A percentile compares a stretch with the other conserved stretches of the same genome.
phyloP scores from a whole-genome alignment of 1,140 invertebrate genomes.

The Apis dorsata region DNA sequence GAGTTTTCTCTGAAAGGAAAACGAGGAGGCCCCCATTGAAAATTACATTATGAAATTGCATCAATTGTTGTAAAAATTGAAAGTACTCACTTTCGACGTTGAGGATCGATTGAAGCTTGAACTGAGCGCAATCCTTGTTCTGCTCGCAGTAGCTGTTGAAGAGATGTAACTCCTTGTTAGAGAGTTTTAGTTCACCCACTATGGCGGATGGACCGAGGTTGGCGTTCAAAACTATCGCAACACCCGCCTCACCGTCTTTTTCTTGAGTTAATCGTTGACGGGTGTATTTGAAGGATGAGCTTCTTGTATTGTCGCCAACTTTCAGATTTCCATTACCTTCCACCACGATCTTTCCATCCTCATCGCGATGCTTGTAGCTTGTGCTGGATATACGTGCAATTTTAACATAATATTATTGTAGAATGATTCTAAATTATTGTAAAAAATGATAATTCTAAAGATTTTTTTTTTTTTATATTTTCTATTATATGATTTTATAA shows the following conservation, averaged over 20 bases:
- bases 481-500: too few relatives aligned
- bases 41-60: background rate
- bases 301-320: slow-evolving; percentile 83
- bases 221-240: slow-evolving; percentile 79
- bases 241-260: slow-evolving; percentile 83
- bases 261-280: slow-evolving; percentile 82
- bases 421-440: too few relatives aligned
- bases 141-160: slow-evolving; percentile 87
- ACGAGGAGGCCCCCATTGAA: background rate
- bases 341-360: slow-evolving; percentile 85
- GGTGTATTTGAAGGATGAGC: slow-evolving; percentile 86
- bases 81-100: slow-evolving; percentile 78
- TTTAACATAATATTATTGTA: background rate
- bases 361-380: slow-evolving; percentile 85
- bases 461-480: too few relatives aligned
- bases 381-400: slow-evolving; percentile 76
- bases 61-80: too few relatives aligned
- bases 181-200: slow-evolving; percentile 84
- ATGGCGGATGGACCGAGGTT: slow-evolving; percentile 80
- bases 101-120: slow-evolving; percentile 84
- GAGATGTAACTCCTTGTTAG: slow-evolving; percentile 85
- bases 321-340: slow-evolving; percentile 86
- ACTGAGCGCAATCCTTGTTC: slow-evolving; percentile 87
- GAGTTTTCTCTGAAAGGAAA: slow-evolving; percentile 64
- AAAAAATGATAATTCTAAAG: too few relatives aligned